Evolutionary conservation across 2,113 vertebrate genomes (phyloP).

Genomic region (Anarhynchus alexandrinus): DNA sequence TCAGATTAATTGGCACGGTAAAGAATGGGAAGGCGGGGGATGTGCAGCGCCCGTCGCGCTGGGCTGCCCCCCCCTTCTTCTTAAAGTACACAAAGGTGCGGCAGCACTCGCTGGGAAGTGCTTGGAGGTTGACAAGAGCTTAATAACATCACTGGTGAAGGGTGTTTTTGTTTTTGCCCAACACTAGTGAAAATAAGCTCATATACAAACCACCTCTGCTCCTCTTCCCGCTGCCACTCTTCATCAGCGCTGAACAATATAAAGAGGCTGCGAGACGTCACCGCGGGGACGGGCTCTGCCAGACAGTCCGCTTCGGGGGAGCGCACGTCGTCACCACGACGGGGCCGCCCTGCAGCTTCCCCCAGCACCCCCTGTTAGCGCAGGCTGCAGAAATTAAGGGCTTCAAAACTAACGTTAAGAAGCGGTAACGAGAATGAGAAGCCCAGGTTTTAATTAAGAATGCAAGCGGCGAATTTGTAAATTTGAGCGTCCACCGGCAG

Average conservation of each 20-base stretch:
- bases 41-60: fast-evolving
- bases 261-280: neutral
- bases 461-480: neutral
- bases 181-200: neutral
- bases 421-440: fast-evolving
- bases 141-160: neutral
- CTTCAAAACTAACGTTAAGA: fast-evolving
- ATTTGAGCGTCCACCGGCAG: fast-evolving
- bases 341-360: fast-evolving
- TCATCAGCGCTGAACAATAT: neutral
- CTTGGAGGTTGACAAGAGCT: neutral
- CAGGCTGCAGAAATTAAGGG: fast-evolving
- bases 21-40: neutral
- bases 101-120: neutral
- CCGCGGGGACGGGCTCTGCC: fast-evolving
- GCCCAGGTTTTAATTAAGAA: neutral
- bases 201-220: neutral
- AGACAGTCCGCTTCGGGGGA: fast-evolving
- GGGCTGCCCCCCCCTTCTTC: neutral
- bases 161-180: neutral
- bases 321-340: fast-evolving
- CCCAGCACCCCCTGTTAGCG: fast-evolving
- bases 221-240: neutral
- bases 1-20: neutral
- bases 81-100: neutral